A percentile compares a stretch with the other conserved stretches of the same genome.
Conservation (phyloP, 1,140 invertebrate genomes). For the Chlorops oryzae region DNA sequence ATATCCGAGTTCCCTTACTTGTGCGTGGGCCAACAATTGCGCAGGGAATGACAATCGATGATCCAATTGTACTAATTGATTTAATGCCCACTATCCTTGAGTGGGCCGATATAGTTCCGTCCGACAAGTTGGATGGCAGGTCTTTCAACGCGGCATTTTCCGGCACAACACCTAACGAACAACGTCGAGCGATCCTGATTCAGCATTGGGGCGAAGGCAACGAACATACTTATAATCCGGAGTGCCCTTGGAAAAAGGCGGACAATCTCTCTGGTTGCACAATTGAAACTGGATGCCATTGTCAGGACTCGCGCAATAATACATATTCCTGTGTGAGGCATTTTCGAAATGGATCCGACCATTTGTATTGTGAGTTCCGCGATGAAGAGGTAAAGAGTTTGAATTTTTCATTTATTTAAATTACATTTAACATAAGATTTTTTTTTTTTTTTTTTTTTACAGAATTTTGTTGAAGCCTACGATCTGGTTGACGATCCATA, state of each 20-base stretch:
- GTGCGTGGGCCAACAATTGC: conserved; percentile 67
- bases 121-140: conserved; percentile 54
- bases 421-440: not conserved
- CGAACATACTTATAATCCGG: conserved; percentile 46
- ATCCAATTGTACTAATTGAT: conserved; percentile 69
- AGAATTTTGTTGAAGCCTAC: conserved; percentile 68
- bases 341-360: conserved; percentile 51
- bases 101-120: conserved; percentile 51
- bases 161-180: conserved; percentile 5
- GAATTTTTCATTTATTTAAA: not conserved
- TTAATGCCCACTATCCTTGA: conserved; percentile 74
- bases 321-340: conserved; percentile 72
- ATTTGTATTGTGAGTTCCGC: conserved; percentile 69
- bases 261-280: conserved; percentile 58
- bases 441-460: conserved; percentile 34
- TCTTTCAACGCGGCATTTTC: conserved; percentile 49
- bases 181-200: conserved; percentile 58
- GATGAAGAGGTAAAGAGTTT: conserved; percentile 59
- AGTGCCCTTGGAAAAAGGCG: conserved; percentile 55
- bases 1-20: conserved; percentile 75
- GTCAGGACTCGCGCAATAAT: conserved; percentile 76
- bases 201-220: conserved; percentile 75
- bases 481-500: conserved; percentile 60
- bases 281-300: conserved; percentile 65
- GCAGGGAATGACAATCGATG: conserved; percentile 46